These are phyloP conservation scores for Taenioides sp. DNA, from an alignment of 2,797 vertebrate genomes.

Conservation along the genomic window DNA sequence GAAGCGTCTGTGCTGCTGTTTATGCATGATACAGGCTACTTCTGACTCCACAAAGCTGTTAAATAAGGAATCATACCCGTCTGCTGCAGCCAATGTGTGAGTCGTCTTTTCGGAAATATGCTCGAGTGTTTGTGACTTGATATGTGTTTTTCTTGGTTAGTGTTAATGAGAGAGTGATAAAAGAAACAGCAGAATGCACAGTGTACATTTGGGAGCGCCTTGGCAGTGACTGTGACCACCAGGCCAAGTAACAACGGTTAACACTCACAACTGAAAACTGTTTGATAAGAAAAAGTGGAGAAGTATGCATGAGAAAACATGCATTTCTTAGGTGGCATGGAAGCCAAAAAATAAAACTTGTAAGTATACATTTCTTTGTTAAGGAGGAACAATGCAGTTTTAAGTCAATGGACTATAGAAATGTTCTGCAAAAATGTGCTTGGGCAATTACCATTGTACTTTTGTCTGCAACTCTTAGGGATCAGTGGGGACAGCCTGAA, in stretches of 20 bases:
- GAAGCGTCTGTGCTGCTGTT: conserved; percentile 19
- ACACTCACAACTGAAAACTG: conserved; percentile 20
- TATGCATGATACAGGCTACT: conserved; percentile 17
- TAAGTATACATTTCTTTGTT: background rate
- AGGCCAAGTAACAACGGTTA: conserved; percentile 23
- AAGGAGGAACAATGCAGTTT: background rate
- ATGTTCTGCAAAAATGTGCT: conserved; percentile 3
- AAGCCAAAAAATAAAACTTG: background rate
- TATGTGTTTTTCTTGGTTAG: conserved; percentile 13
- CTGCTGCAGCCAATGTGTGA: conserved; percentile 25
- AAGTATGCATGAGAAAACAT: background rate
- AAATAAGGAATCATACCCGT: conserved; percentile 28
- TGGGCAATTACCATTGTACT: conserved; percentile 13
- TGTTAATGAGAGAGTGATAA: conserved; percentile 32
- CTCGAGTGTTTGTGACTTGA: conserved; percentile 13
- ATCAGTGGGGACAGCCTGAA: background rate
- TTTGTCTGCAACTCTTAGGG: conserved; percentile 32
- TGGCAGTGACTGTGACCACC: conserved; percentile 25
- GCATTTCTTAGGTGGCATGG: background rate
- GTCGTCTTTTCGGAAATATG: conserved; percentile 36
- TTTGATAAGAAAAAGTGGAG: conserved; percentile 18
- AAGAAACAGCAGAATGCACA: conserved; percentile 37
- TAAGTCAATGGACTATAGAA: background rate
- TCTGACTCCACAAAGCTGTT: conserved; percentile 38
- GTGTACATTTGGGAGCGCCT: conserved; percentile 25